Percentiles rank a stretch among this genome's conserved stretches.
phyloP scores from a whole-genome alignment of 1,140 invertebrate species.

The Bombus picipes region DNA sequence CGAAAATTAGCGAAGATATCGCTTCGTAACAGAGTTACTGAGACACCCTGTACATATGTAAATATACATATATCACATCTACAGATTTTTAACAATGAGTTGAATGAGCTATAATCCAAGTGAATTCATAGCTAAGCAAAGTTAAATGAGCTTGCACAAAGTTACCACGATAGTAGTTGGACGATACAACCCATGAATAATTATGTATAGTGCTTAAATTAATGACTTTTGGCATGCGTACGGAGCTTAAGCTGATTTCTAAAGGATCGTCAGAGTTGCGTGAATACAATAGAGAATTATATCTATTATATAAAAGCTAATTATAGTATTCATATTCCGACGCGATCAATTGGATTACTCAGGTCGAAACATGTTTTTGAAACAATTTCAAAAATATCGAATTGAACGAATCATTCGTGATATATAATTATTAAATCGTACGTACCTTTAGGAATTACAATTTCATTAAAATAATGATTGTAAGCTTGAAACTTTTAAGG shows the following conservation, averaged over 20 bases:
- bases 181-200: slow-evolving; percentile 1
- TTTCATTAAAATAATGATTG: too few species aligned
- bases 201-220: slow-evolving; percentile 23
- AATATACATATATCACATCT: too few species aligned
- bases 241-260: neutral
- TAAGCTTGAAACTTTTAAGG: too few species aligned
- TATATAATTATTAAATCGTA: too few species aligned
- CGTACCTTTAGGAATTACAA: too few species aligned
- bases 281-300: neutral
- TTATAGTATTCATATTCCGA: neutral
- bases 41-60: too few species aligned
- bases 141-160: slow-evolving; percentile 16
- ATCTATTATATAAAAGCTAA: neutral
- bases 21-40: too few species aligned
- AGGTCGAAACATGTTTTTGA: neutral
- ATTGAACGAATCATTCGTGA: too few species aligned
- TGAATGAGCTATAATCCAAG: neutral
- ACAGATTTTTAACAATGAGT: neutral
- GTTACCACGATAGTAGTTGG: slow-evolving; percentile 5
- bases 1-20: too few species aligned
- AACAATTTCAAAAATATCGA: too few species aligned
- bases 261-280: neutral
- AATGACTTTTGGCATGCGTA: neutral
- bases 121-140: slow-evolving; percentile 1
- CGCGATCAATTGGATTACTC: neutral